These are phyloP conservation scores for Enteromius argenteus DNA, from an alignment of 2,797 vertebrate genomes.

Conservation along the genomic window DNA sequence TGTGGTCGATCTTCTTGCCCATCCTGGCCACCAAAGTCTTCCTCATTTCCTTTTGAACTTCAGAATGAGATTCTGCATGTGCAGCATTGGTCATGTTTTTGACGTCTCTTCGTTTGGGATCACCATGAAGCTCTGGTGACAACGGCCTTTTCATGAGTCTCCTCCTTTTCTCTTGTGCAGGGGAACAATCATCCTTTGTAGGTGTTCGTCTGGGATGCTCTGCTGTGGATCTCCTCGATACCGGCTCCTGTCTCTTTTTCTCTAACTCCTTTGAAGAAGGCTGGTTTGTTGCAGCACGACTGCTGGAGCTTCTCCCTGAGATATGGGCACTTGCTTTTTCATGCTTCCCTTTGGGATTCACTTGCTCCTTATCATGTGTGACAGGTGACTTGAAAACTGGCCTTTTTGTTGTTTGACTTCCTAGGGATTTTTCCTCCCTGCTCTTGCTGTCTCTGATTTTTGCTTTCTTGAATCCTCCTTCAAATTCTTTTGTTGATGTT, in stretches of 20 bases:
- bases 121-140: constrained; percentile 18
- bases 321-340: not conserved
- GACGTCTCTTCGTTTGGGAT: constrained; percentile 1
- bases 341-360: not conserved
- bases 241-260: constrained; percentile 24
- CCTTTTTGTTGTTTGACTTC: not conserved
- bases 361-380: constrained; percentile 2
- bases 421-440: not conserved
- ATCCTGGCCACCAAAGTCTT: constrained; percentile 19
- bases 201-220: constrained; percentile 36
- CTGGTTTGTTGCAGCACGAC: not conserved
- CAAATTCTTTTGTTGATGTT: not conserved
- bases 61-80: not conserved
- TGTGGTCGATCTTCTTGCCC: constrained; percentile 3
- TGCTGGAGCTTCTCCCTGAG: constrained; percentile 21
- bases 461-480: not conserved
- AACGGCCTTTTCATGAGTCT: constrained; percentile 40
- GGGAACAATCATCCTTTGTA: not conserved
- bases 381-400: not conserved
- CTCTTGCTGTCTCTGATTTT: not conserved
- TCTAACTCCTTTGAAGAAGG: constrained; percentile 48
- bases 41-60: constrained; percentile 21
- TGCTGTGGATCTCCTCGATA: constrained; percentile 35
- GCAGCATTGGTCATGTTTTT: not conserved
- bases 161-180: constrained; percentile 31